Evolutionary conservation across 2,888 invertebrate genomes (phyloP).

Genomic region (Aleiodes alternator): DNA sequence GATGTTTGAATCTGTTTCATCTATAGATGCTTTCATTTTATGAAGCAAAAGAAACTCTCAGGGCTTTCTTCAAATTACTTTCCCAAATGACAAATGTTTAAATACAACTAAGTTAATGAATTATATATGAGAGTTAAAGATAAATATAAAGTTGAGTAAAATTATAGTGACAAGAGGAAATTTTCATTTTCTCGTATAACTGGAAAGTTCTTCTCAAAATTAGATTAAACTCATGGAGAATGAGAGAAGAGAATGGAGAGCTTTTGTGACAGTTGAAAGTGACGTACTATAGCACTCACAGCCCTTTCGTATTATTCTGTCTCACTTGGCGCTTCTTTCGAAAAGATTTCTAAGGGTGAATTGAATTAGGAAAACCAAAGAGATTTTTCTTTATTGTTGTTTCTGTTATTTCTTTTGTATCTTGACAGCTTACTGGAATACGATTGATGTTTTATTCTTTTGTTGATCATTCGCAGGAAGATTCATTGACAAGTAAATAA

Average conservation of each 20-base stretch:
- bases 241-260: background rate
- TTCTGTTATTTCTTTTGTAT: conserved; percentile 10
- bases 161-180: conserved; percentile 23
- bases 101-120: conserved; percentile 16
- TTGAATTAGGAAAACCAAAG: conserved; percentile 29
- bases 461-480: background rate
- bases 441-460: conserved; percentile 21
- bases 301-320: background rate
- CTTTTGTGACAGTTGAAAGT: conserved; percentile 27
- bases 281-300: conserved; percentile 3
- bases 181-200: conserved; percentile 1
- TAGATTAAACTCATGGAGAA: conserved; percentile 17
- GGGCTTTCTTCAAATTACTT: conserved; percentile 31
- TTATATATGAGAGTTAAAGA: conserved; percentile 6
- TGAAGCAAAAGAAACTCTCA: background rate
- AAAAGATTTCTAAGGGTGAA: conserved; percentile 28
- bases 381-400: conserved; percentile 20
- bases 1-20: background rate
- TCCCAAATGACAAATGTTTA: conserved; percentile 13
- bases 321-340: conserved; percentile 1
- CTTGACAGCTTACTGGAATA: background rate
- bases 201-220: conserved; percentile 8
- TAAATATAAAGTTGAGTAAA: conserved; percentile 23
- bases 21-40: background rate
- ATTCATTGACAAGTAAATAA: background rate